Conservation (phyloP, 1,140 invertebrate genomes). For the Bombus pyrosoma region DNA sequence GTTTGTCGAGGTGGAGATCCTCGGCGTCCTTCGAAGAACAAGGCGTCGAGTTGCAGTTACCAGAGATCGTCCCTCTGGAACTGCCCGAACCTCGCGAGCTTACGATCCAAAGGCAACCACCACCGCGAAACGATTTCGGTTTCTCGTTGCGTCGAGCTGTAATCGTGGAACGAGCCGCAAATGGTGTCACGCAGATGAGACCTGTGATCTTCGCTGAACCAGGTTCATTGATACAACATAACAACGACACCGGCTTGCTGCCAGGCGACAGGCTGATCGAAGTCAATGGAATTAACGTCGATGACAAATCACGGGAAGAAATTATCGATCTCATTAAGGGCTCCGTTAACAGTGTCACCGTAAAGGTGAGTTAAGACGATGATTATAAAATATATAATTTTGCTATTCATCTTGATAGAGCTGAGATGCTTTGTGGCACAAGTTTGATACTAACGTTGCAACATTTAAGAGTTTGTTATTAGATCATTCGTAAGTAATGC, state of each 20-base stretch:
- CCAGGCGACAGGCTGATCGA: conserved; percentile 96
- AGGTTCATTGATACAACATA: conserved; percentile 89
- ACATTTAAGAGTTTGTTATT: too few relatives aligned
- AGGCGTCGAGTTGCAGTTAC: conserved; percentile 88
- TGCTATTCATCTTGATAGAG: too few relatives aligned
- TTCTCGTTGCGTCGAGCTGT: conserved; percentile 95
- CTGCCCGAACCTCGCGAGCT: conserved; percentile 90
- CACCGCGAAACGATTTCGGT: conserved; percentile 95
- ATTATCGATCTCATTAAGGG: conserved; percentile 96
- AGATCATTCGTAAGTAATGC: too few relatives aligned
- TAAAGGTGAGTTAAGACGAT: conserved; percentile 86
- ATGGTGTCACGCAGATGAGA: conserved; percentile 85
- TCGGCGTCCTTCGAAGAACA: conserved; percentile 88
- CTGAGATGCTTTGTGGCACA: too few relatives aligned
- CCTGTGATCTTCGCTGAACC: conserved; percentile 97
- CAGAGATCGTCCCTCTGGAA: conserved; percentile 88
- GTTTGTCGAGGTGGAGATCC: conserved; percentile 88
- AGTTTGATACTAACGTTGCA: too few relatives aligned
- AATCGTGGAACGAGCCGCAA: conserved; percentile 86
- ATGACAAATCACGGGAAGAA: conserved; percentile 93
- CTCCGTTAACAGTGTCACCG: conserved; percentile 90
- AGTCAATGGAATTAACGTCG: conserved; percentile 94
- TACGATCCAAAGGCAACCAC: conserved; percentile 91
- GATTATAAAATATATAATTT: neutral
- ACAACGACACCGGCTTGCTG: conserved; percentile 92